A percentile compares a stretch with the other conserved stretches of the same genome.
Conservation (phyloP, 2,888 invertebrate species). For the Fissipunctia ypsillon region DNA sequence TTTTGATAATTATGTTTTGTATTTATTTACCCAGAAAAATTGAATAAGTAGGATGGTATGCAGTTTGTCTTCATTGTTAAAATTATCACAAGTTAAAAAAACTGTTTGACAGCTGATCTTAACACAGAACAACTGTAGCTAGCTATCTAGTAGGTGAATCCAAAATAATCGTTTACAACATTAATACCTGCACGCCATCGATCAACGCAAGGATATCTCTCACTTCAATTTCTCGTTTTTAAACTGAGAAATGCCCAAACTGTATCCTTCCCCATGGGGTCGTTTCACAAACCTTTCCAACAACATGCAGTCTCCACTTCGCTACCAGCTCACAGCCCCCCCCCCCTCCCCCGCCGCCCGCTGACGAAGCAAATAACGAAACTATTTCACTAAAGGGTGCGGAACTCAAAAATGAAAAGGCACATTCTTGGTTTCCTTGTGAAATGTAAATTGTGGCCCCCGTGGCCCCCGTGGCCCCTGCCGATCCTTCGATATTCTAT, state of each 20-base stretch:
- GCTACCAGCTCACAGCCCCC: constrained; percentile 5
- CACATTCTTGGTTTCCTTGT: constrained; percentile 61
- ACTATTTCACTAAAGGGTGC: constrained; percentile 66
- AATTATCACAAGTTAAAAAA: background rate
- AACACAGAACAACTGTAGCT: background rate
- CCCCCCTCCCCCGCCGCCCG: background rate
- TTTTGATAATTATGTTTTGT: background rate
- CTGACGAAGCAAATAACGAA: constrained; percentile 63
- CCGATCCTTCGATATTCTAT: constrained; percentile 83
- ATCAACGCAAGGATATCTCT: background rate
- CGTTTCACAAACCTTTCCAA: constrained; percentile 23
- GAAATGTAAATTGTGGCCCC: constrained; percentile 67
- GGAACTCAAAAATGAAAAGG: constrained; percentile 66
- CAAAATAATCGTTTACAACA: background rate
- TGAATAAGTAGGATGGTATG: no score
- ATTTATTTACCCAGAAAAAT: background rate
- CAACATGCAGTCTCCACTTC: constrained; percentile 53
- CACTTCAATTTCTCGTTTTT: background rate
- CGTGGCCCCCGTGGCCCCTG: constrained; percentile 1
- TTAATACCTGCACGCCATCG: background rate
- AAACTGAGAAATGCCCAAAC: background rate
- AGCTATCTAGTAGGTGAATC: background rate
- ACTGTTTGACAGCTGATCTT: background rate
- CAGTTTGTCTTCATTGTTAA: background rate
- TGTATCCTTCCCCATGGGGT: constrained; percentile 2